These are phyloP conservation scores for Takifugu bimaculatus DNA, from an alignment of 2,113 vertebrate species.

Conservation along the genomic window DNA sequence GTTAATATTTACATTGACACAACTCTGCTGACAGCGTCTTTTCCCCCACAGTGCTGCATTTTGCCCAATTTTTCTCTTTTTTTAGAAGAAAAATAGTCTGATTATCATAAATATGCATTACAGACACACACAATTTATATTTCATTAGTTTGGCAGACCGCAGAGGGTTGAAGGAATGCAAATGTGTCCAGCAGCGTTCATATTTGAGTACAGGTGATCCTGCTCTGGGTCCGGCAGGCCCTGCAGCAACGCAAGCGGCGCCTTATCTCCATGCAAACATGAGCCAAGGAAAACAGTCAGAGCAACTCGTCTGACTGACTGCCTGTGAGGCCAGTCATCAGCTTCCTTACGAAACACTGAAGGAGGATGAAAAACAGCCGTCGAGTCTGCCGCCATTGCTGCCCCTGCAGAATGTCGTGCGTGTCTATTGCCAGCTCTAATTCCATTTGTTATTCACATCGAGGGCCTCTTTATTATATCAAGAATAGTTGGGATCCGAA, in stretches of 20 bases:
- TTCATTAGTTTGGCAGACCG: slow-evolving; percentile 38
- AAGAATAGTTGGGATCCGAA: neutral
- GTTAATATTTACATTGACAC: slow-evolving; percentile 27
- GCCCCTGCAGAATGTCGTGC: neutral
- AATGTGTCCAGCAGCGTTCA: slow-evolving; percentile 50
- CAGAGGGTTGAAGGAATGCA: slow-evolving; percentile 57
- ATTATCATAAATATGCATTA: slow-evolving; percentile 53
- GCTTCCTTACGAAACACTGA: slow-evolving; percentile 27
- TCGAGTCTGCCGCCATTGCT: slow-evolving; percentile 27
- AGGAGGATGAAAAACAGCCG: slow-evolving; percentile 5
- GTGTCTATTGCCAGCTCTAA: too few species aligned
- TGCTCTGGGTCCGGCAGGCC: slow-evolving; percentile 30
- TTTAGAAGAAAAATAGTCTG: slow-evolving; percentile 11
- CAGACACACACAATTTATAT: slow-evolving; percentile 33
- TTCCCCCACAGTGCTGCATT: slow-evolving; percentile 7
- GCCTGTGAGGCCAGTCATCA: slow-evolving; percentile 23
- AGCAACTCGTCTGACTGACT: slow-evolving; percentile 25
- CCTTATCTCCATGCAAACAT: slow-evolving; percentile 36
- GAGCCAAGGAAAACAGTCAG: slow-evolving; percentile 37
- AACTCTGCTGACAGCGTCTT: slow-evolving; percentile 24
- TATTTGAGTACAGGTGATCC: slow-evolving; percentile 32
- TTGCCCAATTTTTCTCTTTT: slow-evolving; percentile 8
- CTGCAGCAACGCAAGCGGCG: slow-evolving; percentile 38
- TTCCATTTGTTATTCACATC: too few species aligned
- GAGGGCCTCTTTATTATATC: neutral